phyloP scores from a whole-genome alignment of 1,140 invertebrate genomes.

The Aphis craccivora region DNA sequence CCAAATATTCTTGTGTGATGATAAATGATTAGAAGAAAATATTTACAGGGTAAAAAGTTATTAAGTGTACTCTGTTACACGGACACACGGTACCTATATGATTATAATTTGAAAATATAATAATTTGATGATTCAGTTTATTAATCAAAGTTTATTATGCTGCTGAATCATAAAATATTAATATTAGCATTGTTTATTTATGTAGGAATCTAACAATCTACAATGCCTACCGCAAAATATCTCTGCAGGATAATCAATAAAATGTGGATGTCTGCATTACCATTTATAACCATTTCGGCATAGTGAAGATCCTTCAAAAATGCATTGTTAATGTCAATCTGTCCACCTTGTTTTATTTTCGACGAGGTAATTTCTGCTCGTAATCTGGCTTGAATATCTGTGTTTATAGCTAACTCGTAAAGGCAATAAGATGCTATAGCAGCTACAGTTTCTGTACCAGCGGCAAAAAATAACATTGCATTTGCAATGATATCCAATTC shows the following conservation, averaged over 20 bases:
- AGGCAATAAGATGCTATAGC: conserved; percentile 65
- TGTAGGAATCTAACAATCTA: too few species aligned
- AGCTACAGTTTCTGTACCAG: conserved; percentile 70
- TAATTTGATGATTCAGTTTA: not conserved
- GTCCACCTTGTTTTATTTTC: conserved; percentile 63
- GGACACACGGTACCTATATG: too few species aligned
- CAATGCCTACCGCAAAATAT: not conserved
- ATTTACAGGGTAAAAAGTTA: too few species aligned
- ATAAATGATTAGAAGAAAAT: too few species aligned
- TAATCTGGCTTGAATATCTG: conserved; percentile 68
- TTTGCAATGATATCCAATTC: conserved; percentile 24
- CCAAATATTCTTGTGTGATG: too few species aligned
- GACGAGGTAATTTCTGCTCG: conserved; percentile 68
- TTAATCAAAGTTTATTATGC: too few species aligned
- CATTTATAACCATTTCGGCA: conserved; percentile 31
- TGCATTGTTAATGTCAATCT: conserved; percentile 68
- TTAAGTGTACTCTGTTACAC: too few species aligned
- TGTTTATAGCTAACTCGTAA: conserved; percentile 67
- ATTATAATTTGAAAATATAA: not conserved
- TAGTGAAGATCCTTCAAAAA: conserved; percentile 66
- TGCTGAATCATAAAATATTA: too few species aligned
- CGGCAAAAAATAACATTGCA: conserved; percentile 65
- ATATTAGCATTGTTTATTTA: too few species aligned
- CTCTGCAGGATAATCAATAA: not conserved
- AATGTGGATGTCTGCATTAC: not conserved